Conservation (phyloP, 2,797 vertebrate species). For the Phataginus tetradactyla region DNA sequence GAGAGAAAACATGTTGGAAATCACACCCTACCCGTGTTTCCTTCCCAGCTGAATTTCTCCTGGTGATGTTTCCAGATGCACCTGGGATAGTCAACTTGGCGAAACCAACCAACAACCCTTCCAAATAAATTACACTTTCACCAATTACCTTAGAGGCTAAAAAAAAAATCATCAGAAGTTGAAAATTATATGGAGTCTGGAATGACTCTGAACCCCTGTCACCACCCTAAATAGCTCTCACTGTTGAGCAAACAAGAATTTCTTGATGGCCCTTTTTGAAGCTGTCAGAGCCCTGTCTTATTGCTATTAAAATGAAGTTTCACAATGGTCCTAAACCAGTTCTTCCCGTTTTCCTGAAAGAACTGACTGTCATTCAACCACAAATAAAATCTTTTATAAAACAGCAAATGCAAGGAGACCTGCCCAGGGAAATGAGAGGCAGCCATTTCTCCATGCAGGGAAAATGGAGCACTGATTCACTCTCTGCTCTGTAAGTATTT, state of each 20-base stretch:
- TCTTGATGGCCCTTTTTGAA: conserved; percentile 59
- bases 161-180: conserved; percentile 8
- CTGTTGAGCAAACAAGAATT: conserved; percentile 72
- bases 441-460: background rate
- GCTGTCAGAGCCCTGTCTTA: conserved; percentile 12
- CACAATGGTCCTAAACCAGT: conserved; percentile 75
- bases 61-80: background rate
- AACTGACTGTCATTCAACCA: conserved; percentile 56
- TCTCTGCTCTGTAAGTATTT: background rate
- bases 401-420: background rate
- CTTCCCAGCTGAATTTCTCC: background rate
- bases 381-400: conserved; percentile 73
- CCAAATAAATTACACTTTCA: conserved; percentile 41
- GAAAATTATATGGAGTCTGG: conserved; percentile 42
- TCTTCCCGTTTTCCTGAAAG: conserved; percentile 80
- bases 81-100: background rate
- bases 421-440: background rate
- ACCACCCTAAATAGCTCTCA: background rate
- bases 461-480: background rate
- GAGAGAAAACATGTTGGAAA: background rate
- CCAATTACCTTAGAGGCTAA: conserved; percentile 2
- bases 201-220: background rate
- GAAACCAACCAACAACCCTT: background rate
- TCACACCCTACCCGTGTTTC: background rate
- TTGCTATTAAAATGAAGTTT: conserved; percentile 75